Conservation (phyloP, 2,113 vertebrate species). For the Pyrgilauda ruficollis region DNA sequence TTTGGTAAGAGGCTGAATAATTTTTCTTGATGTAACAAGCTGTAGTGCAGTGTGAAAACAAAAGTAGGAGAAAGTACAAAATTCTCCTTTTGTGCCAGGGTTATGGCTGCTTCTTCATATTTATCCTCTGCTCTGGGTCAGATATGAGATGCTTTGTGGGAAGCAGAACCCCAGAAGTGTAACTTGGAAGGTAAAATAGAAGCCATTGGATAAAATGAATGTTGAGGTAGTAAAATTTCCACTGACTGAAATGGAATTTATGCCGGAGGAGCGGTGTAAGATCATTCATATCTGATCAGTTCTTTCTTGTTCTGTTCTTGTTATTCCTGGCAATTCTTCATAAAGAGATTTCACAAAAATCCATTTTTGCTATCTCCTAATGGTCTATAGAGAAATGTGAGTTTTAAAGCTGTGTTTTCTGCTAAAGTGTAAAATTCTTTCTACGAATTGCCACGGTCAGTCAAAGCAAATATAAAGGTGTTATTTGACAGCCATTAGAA, state of each 20-base stretch:
- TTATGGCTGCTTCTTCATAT: neutral
- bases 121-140: neutral
- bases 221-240: neutral
- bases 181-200: neutral
- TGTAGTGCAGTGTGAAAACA: neutral
- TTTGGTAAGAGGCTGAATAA: neutral
- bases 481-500: neutral
- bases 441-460: neutral
- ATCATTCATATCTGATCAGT: neutral
- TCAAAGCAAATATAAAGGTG: neutral
- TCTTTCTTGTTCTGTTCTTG: neutral
- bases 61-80: neutral
- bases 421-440: neutral
- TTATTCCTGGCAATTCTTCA: neutral
- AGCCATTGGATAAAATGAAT: neutral
- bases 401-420: neutral
- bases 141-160: neutral
- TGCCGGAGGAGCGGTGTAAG: neutral
- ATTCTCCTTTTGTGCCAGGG: neutral
- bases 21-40: neutral
- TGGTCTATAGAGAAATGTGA: neutral
- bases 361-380: neutral
- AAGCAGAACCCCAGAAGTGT: neutral
- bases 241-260: neutral
- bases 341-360: neutral